These are phyloP conservation scores for Lamprotornis superbus DNA, from an alignment of 2,113 vertebrate species.

Conservation along the genomic window DNA sequence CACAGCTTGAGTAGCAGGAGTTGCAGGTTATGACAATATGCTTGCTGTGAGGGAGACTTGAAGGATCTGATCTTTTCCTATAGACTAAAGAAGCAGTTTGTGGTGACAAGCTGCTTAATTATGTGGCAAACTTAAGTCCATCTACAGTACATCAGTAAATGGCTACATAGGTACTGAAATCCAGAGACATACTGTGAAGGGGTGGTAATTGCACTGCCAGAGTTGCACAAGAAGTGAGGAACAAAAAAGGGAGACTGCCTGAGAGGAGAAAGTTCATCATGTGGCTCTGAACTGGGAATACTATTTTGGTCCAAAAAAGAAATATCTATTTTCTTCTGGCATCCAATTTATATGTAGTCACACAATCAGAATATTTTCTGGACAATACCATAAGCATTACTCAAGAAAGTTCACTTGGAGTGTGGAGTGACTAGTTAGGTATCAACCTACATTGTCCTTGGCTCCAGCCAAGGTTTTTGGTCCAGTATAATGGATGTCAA, in stretches of 20 bases:
- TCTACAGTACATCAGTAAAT: neutral
- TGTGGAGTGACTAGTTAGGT: neutral
- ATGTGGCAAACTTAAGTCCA: neutral
- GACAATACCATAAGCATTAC: neutral
- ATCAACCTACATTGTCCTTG: neutral
- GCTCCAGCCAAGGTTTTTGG: neutral
- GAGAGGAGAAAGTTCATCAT: neutral
- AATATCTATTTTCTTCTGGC: neutral
- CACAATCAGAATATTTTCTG: neutral
- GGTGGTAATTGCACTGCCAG: neutral
- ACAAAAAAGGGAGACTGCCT: neutral
- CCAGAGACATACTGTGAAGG: neutral
- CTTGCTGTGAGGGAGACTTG: neutral
- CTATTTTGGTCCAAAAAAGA: neutral
- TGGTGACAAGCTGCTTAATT: neutral
- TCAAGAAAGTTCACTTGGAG: neutral
- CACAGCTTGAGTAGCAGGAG: neutral
- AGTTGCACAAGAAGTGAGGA: neutral
- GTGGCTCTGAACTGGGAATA: neutral
- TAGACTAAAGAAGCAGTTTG: neutral
- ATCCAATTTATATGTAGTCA: neutral
- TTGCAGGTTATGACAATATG: neutral
- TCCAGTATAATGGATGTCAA: neutral
- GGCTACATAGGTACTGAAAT: neutral
- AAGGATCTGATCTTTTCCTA: neutral